Evolutionary conservation across 2,888 invertebrate genomes (phyloP), one percentile per base, ranked within the genome.

Genomic region (Tenthredo amoena): DNA sequence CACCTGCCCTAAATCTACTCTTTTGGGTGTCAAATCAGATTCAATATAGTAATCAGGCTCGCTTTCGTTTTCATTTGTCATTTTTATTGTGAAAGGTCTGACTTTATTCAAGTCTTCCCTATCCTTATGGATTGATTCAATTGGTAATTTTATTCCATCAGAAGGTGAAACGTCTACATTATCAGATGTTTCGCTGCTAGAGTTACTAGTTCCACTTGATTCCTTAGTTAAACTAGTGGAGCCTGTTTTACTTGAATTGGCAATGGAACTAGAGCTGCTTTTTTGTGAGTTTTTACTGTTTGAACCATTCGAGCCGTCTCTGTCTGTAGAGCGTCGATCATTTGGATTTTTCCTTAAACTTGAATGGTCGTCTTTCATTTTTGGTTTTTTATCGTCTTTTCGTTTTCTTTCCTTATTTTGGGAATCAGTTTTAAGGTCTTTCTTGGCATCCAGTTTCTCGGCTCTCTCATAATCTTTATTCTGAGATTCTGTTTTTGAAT

Each of bases 251-350:
- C 87, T 89, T 4, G 90, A 87, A 71, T 89, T 94, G 12, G 94
- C 93, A 89, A 94, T 94, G 0, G 94, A 94, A 90, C 93, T 93
- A 81, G 92, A 92, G 86, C 92, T 89, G 91, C 95, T 94, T 87
- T 94, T 90, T 26, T 92, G 92, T 26, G 93, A 93, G 76, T 93
- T 93, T 87, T 92, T 93, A 58, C 94, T 94, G 34, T 94, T 93
- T 55, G 94, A 94, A 58, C 96, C 97, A 91, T 97, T 97, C 88
- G 97, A 97, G 0, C 97, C 97, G 93, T 98, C 97, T 87, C 97
- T 94, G 89, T 97, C 97, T 0, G 97, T 96, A 0, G 97, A 97
- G 79, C 97, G 94, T 9, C 97, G 95, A 88, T 95, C 95, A 84
- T 95, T 95, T 68, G 95, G 95, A 15, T 95, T 95, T 90, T 96